phyloP scores from a whole-genome alignment of 2,797 vertebrate species.

The Lepilemur septentrionalis region DNA sequence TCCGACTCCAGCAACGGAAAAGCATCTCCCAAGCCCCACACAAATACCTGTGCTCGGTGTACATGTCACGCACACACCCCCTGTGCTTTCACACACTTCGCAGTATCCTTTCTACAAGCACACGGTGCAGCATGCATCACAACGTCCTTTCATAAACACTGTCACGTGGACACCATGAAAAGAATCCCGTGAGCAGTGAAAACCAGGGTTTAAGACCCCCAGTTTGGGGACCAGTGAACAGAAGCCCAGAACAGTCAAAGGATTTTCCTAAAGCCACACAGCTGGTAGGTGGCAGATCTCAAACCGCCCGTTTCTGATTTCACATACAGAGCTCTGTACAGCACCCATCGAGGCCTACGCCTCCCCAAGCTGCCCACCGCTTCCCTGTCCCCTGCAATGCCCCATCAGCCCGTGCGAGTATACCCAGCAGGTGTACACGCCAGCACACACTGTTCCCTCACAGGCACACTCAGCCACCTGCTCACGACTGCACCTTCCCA shows the following conservation, averaged over 20 bases:
- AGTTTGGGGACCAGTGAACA: background rate
- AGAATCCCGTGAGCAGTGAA: background rate
- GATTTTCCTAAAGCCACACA: background rate
- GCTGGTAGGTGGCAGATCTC: background rate
- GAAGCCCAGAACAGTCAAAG: background rate
- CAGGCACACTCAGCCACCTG: background rate
- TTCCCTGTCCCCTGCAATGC: background rate
- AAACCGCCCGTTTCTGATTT: background rate
- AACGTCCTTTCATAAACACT: background rate
- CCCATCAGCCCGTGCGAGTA: background rate
- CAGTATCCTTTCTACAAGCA: background rate
- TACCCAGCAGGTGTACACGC: accelerated
- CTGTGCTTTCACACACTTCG: background rate
- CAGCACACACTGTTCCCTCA: background rate
- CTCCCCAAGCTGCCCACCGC: background rate
- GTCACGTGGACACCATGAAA: background rate
- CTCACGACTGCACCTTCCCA: background rate
- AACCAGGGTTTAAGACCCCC: too few relatives aligned
- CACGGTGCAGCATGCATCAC: background rate
- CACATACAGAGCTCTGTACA: background rate
- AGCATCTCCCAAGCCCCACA: background rate
- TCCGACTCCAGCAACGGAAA: background rate
- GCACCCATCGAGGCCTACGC: accelerated
- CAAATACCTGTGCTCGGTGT: background rate
- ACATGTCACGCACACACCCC: background rate